A percentile compares a stretch with the other conserved stretches of the same genome.
Evolutionary conservation across 2,113 vertebrate genomes (phyloP).

Genomic region (Phodopus roborovskii): DNA sequence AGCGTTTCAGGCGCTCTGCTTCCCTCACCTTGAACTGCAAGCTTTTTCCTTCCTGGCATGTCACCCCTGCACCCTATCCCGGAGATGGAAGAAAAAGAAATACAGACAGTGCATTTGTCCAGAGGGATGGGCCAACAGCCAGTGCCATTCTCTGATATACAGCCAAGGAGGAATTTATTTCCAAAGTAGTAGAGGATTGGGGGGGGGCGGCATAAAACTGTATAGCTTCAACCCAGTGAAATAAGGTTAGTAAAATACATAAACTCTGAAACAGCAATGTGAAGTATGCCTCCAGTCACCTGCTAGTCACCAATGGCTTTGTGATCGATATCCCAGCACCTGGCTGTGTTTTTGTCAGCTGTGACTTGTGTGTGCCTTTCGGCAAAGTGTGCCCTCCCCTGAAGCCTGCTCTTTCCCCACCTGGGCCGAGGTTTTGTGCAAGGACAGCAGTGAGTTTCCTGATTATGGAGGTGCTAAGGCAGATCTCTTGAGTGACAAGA

Average conservation of each 20-base stretch:
- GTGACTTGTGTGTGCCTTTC: slow-evolving; percentile 9
- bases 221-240: slow-evolving; percentile 77
- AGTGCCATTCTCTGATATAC: slow-evolving; percentile 69
- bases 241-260: slow-evolving; percentile 81
- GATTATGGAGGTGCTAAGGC: slow-evolving; percentile 8
- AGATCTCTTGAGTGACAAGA: slow-evolving; percentile 45
- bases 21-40: slow-evolving; percentile 59
- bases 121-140: slow-evolving; percentile 62
- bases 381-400: no score
- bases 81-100: slow-evolving; percentile 15
- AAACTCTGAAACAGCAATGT: slow-evolving; percentile 33
- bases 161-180: slow-evolving; percentile 78
- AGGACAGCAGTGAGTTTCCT: background rate
- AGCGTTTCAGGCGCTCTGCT: background rate
- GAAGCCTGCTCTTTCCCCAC: background rate
- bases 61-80: slow-evolving; percentile 13
- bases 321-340: slow-evolving; percentile 61
- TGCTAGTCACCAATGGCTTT: slow-evolving; percentile 63
- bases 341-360: slow-evolving; percentile 57
- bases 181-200: slow-evolving; percentile 53
- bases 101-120: slow-evolving; percentile 36
- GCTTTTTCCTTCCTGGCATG: background rate
- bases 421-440: background rate
- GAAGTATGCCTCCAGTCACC: slow-evolving; percentile 78
- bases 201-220: slow-evolving; percentile 82